Conservation (phyloP, 2,113 vertebrate species). For the Mesoclemmys tuberculata region DNA sequence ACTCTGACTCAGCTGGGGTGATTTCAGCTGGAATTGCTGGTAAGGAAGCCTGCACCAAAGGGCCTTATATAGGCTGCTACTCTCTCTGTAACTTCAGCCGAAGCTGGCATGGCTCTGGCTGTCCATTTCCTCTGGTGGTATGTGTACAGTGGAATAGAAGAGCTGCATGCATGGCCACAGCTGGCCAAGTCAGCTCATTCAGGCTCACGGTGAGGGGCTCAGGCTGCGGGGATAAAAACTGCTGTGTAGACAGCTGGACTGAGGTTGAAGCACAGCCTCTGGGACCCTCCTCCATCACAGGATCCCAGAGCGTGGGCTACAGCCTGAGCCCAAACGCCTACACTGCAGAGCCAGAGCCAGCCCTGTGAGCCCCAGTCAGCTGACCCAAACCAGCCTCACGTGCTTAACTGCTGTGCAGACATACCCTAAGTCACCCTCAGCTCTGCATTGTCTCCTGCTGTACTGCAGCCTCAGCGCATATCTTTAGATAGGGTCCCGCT, state of each 20-base stretch:
- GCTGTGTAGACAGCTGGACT: too few relatives aligned
- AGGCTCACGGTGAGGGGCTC: background rate
- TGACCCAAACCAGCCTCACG: too few relatives aligned
- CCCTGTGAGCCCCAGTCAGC: too few relatives aligned
- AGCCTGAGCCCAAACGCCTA: background rate
- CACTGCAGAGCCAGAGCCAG: too few relatives aligned
- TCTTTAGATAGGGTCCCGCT: background rate
- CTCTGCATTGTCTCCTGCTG: background rate
- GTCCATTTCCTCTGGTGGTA: too few relatives aligned
- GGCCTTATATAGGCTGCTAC: background rate
- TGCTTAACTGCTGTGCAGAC: background rate
- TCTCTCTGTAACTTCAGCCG: background rate
- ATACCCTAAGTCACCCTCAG: background rate
- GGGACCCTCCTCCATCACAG: background rate
- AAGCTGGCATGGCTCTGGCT: background rate
- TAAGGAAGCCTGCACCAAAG: too few relatives aligned
- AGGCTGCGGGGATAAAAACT: background rate
- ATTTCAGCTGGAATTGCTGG: too few relatives aligned
- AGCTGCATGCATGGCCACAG: background rate
- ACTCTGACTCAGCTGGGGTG: background rate
- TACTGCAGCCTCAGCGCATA: background rate
- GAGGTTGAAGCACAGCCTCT: too few relatives aligned
- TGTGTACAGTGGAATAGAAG: too few relatives aligned
- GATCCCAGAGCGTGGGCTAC: background rate
- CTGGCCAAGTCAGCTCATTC: background rate